Conservation (phyloP, 2,888 invertebrate species). For the Diarsia dahlii region DNA sequence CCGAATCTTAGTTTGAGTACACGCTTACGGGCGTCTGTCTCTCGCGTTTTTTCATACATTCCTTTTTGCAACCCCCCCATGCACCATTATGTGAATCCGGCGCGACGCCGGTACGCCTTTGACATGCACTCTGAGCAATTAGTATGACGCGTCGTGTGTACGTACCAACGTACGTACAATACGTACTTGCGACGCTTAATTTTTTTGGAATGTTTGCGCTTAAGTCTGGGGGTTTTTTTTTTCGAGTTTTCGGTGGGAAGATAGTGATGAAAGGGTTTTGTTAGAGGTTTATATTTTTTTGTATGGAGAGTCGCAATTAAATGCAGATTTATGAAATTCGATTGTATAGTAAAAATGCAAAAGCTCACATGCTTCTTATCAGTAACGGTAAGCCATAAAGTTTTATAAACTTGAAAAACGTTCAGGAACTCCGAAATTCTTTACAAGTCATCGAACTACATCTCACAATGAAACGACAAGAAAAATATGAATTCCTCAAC, state of each 20-base stretch:
- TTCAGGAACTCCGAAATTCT: neutral
- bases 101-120: conserved; percentile 89
- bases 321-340: neutral
- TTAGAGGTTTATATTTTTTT: neutral
- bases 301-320: neutral
- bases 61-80: conserved; percentile 84
- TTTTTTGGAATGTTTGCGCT: conserved; percentile 66
- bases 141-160: conserved; percentile 82
- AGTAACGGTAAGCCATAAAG: neutral
- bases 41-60: conserved; percentile 85
- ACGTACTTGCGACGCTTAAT: conserved; percentile 60
- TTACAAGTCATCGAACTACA: neutral
- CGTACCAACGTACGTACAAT: conserved; percentile 65
- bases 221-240: conserved; percentile 40
- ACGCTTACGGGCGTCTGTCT: conserved; percentile 80
- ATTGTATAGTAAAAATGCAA: neutral
- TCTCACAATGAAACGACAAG: conserved; percentile 54
- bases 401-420: neutral
- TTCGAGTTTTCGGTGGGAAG: conserved; percentile 21
- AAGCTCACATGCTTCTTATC: neutral
- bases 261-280: conserved; percentile 27
- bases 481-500: conserved; percentile 62
- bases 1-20: conserved; percentile 84
- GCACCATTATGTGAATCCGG: conserved; percentile 89
- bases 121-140: conserved; percentile 90